Evolutionary conservation across 2,888 invertebrate species (phyloP), one percentile per base, ranked within the genome.

Genomic region (Tholera decimalis): DNA sequence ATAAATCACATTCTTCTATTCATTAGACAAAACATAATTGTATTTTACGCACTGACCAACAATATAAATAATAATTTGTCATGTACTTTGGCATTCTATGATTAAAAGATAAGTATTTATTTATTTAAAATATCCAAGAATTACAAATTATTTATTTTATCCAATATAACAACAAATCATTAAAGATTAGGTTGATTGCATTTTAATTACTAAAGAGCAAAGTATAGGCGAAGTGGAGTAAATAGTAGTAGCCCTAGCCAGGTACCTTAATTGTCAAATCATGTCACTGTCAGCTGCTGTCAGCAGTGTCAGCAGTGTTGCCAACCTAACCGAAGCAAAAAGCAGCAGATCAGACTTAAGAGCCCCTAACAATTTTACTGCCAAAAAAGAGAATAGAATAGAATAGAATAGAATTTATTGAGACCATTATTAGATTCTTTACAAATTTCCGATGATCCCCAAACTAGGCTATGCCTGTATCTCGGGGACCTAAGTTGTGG

Each of bases 131-230:
- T 43, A 18, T 13, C 15, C 18, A 41, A 37, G 13, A 47, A 15
- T 33, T n/a, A 57, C n/a, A 6, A 22, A 46, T 15, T 20, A 33
- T 33, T 26, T 9, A 5, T 24, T 22, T n/a, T n/a, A 56, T 28
- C 2, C 5, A 18, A 3, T 24, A 37, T 0, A 15, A 44, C 28
- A 1, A 7, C 7, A 24, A 44, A 9, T 13, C 28, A 3, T 9
- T n/a, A 20, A 6, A 65, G 8, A 65, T 2, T 30, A 7, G 13
- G 33, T 33, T 22, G 26, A 39, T 30, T 39, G 11, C 18, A 43
- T 28, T 63, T 11, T 33, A 33, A 41, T 41, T 43, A 63, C 33
- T 66, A 65, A 33, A 44, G 11, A 56, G 18, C 11, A 28, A 47
- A 47, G 30, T 28, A 50, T 11, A 30, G n/a, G 28, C 18, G 47